These are phyloP conservation scores for Chaenodraco wilsoni DNA, from an alignment of 2,797 vertebrate genomes.

Conservation along the genomic window DNA sequence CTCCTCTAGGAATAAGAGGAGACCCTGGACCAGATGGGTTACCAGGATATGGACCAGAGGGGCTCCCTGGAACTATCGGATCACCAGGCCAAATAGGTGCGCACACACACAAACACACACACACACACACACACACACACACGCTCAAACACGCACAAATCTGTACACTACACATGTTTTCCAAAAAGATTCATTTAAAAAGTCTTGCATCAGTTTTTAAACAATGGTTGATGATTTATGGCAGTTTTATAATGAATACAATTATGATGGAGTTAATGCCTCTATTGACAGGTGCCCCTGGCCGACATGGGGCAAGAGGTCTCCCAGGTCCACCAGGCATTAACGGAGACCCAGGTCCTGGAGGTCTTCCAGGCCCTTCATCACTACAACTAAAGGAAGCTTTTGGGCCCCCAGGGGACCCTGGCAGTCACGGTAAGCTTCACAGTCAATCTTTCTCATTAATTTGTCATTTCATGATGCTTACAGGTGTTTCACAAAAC, in stretches of 20 bases:
- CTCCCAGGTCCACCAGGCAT: slow-evolving; percentile 49
- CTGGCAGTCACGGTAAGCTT: slow-evolving; percentile 55
- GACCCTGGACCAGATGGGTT: slow-evolving; percentile 68
- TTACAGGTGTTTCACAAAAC: neutral
- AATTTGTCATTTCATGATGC: neutral
- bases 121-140: slow-evolving; percentile 11
- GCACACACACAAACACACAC: neutral
- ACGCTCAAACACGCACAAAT: neutral
- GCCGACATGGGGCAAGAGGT: slow-evolving; percentile 65
- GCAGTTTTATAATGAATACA: neutral
- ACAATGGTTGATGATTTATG: neutral
- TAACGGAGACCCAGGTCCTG: slow-evolving; percentile 43
- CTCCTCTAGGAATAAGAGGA: slow-evolving; percentile 67
- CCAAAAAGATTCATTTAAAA: neutral
- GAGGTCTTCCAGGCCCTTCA: slow-evolving; percentile 37
- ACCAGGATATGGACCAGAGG: slow-evolving; percentile 52
- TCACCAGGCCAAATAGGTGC: slow-evolving; percentile 70
- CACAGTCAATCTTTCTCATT: neutral
- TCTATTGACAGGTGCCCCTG: slow-evolving; percentile 59
- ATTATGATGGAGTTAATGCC: neutral
- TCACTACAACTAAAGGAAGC: accelerated
- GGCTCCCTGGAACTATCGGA: slow-evolving; percentile 64
- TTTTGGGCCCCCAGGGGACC: slow-evolving; percentile 36
- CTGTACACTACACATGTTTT: neutral
- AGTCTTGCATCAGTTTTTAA: neutral